Percentiles rank a stretch among this genome's conserved stretches.
These are phyloP conservation scores for Monodelphis domestica DNA, from an alignment of 2,797 vertebrate genomes.

Conservation along the genomic window DNA sequence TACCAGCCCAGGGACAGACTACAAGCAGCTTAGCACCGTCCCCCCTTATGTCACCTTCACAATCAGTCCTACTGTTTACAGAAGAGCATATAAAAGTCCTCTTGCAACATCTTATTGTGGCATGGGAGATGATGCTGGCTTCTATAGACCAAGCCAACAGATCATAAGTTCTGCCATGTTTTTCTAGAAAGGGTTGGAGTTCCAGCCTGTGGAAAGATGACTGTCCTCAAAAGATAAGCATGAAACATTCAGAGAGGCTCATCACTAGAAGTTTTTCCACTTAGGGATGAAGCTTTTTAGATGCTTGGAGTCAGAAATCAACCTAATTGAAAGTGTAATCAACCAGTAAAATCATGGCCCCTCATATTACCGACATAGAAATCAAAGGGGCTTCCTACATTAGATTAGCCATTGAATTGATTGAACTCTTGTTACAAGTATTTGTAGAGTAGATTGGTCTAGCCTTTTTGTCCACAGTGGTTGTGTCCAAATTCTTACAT, in stretches of 20 bases:
- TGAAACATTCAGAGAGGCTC: not conserved
- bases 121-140: not conserved
- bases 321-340: not conserved
- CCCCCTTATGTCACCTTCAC: not conserved
- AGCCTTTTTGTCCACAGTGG: not conserved
- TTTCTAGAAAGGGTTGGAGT: not conserved
- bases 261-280: not conserved
- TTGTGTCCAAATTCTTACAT: not conserved
- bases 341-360: not conserved
- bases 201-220: not conserved
- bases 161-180: not conserved
- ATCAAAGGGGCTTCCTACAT: not conserved
- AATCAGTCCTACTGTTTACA: not conserved
- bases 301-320: not conserved
- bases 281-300: not conserved
- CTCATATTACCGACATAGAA: not conserved
- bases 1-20: no score
- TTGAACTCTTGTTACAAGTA: not conserved
- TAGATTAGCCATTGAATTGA: not conserved
- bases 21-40: no score
- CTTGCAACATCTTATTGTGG: not conserved
- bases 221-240: not conserved
- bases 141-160: not conserved
- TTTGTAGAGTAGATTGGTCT: not conserved
- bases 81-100: not conserved